Evolutionary conservation across 2,888 invertebrate genomes (phyloP), one percentile per base, ranked within the genome.

Genomic region (Callyntrura sp.): DNA sequence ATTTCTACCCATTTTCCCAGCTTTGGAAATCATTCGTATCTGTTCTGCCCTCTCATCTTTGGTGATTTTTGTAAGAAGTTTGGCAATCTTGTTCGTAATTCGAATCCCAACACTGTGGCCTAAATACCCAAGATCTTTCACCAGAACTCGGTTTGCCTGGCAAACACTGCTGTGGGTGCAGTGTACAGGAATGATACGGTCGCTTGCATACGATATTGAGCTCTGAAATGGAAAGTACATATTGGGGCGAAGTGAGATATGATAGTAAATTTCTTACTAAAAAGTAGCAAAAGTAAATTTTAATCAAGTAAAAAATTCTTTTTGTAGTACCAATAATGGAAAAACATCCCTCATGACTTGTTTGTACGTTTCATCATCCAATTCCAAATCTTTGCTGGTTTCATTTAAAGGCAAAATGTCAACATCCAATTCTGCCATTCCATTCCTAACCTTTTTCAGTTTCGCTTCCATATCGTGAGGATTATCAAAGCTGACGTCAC

Each of bases 81-180:
- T 76, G 20, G 84, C 62, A 17, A 88, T 88, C 0, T 70, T 81
- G n/a, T 55, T 28, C n/a, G 70, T 91, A 20, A 92, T 70, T 23
- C 89, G 55, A 0, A 84, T 62, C 45, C 90, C 92, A 62, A 92
- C 62, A 17, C 55, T 76, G 51, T 90, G 86, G 25, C 92, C 93
- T 5, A 84, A 17, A 45, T 43, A 48, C 2, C 93, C 93, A 11
- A 92, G 35, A 17, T 91, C 86, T 25, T 81, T 68, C 0, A 90
- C 90, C 0, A 93, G 88, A 6, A 90, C 17, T 60, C 84, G 85
- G 82, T 92, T 93, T 0, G 92, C 92, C 5, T 60, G 23, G 60
- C 93, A 93, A 0, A 93, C 90, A 23, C 91, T 88, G 23, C 91
- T 88, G 45, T 91, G 88, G 8, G 91, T 92, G 60, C 93, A 93